These are phyloP conservation scores for Phaonia tiefii DNA, from an alignment of 2,888 invertebrate species.

Conservation along the genomic window DNA sequence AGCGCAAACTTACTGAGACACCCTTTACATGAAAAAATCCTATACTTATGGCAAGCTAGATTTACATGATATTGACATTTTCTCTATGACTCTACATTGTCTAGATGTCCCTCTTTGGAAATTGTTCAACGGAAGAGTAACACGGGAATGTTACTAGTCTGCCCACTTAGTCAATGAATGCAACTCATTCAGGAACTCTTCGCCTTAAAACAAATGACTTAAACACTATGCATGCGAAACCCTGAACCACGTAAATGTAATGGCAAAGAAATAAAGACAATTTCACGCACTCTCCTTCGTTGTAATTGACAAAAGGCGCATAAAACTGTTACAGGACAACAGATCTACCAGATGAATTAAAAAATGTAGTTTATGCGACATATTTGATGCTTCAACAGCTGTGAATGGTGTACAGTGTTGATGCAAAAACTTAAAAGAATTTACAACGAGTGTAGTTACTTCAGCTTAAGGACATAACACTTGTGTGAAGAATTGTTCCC, in stretches of 20 bases:
- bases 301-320: neutral
- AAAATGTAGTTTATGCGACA: slow-evolving; percentile 5
- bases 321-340: neutral
- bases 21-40: too few species aligned
- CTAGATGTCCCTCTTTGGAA: too few species aligned
- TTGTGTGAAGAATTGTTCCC: slow-evolving; percentile 18
- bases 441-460: too few species aligned
- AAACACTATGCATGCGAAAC: neutral
- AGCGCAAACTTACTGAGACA: too few species aligned
- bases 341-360: neutral
- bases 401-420: slow-evolving; percentile 1
- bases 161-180: slow-evolving; percentile 41
- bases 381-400: slow-evolving; percentile 6
- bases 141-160: neutral
- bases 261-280: slow-evolving; percentile 16
- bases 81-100: too few species aligned
- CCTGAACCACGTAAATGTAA: neutral
- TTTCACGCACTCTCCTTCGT: neutral
- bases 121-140: slow-evolving; percentile 18
- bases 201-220: slow-evolving; percentile 21
- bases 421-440: slow-evolving; percentile 9
- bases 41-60: too few species aligned
- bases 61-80: too few species aligned
- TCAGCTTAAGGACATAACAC: slow-evolving; percentile 42
- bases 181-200: slow-evolving; percentile 41